These are phyloP conservation scores for Eudemis profundana DNA, from an alignment of 2,888 invertebrate genomes.

Conservation along the genomic window DNA sequence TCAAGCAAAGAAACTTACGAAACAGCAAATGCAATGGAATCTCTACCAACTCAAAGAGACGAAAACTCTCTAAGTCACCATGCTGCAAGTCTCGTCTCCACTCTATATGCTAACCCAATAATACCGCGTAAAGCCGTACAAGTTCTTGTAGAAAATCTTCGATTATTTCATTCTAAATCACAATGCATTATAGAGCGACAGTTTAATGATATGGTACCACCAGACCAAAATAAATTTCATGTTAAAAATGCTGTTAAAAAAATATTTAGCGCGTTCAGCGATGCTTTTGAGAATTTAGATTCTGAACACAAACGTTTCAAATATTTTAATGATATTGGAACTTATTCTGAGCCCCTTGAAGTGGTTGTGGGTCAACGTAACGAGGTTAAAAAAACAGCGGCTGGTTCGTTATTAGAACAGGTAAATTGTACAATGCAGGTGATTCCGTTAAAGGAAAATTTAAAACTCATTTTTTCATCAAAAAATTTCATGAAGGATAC, in stretches of 20 bases:
- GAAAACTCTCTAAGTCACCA: conserved; percentile 10
- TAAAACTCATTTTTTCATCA: conserved; percentile 34
- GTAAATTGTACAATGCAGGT: conserved; percentile 15
- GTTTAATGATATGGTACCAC: conserved; percentile 24
- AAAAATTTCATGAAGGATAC: conserved; percentile 33
- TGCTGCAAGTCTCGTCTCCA: conserved; percentile 8
- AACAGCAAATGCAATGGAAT: conserved; percentile 1
- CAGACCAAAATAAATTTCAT: not conserved
- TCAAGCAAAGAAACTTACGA: not conserved
- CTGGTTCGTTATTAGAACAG: not conserved
- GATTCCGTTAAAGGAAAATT: conserved; percentile 31
- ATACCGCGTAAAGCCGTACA: conserved; percentile 33
- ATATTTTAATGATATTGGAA: conserved; percentile 3
- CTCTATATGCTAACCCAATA: conserved; percentile 21
- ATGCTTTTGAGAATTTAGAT: conserved; percentile 7
- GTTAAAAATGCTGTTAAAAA: conserved; percentile 16
- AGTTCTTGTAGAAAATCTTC: conserved; percentile 19
- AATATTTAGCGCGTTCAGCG: not conserved
- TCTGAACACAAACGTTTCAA: conserved; percentile 3
- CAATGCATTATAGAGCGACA: conserved; percentile 1
- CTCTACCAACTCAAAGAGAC: conserved; percentile 7
- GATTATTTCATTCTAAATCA: conserved; percentile 18
- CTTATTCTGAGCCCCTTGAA: conserved; percentile 7
- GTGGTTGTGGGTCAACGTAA: conserved; percentile 6
- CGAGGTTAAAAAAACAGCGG: not conserved